Conservation (phyloP, 1,140 invertebrate species). For the Papilio aristodemus region DNA sequence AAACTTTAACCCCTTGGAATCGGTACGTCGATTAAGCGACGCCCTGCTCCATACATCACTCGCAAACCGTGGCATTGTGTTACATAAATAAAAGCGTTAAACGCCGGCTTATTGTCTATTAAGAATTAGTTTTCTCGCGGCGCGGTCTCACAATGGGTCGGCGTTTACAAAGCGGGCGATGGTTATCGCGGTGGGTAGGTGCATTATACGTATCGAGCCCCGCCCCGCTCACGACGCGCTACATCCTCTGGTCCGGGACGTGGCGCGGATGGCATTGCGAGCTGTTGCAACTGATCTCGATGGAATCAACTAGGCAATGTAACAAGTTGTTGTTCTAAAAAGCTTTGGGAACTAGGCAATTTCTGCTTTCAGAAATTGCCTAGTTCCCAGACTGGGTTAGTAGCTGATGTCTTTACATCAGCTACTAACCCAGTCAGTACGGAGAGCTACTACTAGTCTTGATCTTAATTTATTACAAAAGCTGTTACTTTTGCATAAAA, state of each 20-base stretch:
- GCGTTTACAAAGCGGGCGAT: slow-evolving; percentile 66
- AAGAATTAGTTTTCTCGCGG: slow-evolving; percentile 75
- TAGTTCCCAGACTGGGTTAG: too few species aligned
- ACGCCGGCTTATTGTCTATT: slow-evolving; percentile 74
- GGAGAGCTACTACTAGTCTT: too few species aligned
- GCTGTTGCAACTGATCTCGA: neutral
- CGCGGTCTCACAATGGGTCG: slow-evolving; percentile 65
- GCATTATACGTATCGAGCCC: slow-evolving; percentile 66
- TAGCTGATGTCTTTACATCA: too few species aligned
- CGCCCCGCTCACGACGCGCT: slow-evolving; percentile 69
- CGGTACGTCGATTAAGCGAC: slow-evolving; percentile 25
- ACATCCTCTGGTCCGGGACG: too few species aligned
- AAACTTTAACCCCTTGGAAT: slow-evolving; percentile 29
- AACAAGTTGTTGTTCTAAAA: neutral
- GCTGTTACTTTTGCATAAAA: too few species aligned
- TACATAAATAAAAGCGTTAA: slow-evolving; percentile 74
- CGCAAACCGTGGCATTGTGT: slow-evolving; percentile 56
- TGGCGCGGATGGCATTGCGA: slow-evolving; percentile 35
- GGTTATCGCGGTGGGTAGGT: slow-evolving; percentile 62
- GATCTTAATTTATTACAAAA: too few species aligned
- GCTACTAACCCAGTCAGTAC: too few species aligned
- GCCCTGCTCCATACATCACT: slow-evolving; percentile 55
- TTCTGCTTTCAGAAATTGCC: too few species aligned
- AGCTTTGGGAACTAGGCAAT: too few species aligned
- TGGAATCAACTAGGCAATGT: slow-evolving; percentile 29